Base-by-base conservation (phyloP, 2,113 vertebrate species). In the Diglossa brunneiventris region DNA sequence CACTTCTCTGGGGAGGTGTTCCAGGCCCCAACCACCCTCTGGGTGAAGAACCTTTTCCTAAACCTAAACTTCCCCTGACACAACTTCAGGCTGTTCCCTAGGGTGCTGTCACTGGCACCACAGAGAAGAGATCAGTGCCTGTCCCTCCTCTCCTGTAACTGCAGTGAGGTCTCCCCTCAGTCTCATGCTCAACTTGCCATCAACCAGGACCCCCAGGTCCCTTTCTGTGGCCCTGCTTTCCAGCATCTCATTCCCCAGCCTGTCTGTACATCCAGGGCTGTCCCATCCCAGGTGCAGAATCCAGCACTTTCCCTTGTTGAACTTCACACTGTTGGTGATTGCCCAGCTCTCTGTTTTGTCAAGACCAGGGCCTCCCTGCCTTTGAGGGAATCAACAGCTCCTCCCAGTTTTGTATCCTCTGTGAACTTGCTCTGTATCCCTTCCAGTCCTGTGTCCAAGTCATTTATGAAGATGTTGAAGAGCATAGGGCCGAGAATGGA, bases 141-240 rank as follows among this genome's bases (percentile, higher is more conserved):
- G n/a, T 9, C 9, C 3, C 72, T 75, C 52, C 26, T 26, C n/a
- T n/a, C n/a, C 0, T 52, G 17, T 12, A 7, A 37, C 6, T 52
- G 33, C 53, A 59, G 4, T 21, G 14, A 77, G 44, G 3, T 5
- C 7, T 68, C 4, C 2, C 46, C 27, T 59, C 37, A 52, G 37
- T 15, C 21, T 68, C 7, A 2, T 4, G 6, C 30, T 41, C 4
- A 49, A 1, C 5, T 41, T 41, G 50, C 1, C 50, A 39, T 0
- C 0, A 0, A 28, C 35, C 13, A 58, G 61, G 35, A 49, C 7
- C 1, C 3, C 7, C 39, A 46, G 22, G 11, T 6, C 33, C 3
- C 17, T 53, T 21, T 28, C 58, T 5, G 2, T 6, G 5, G n/a
- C 23, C 7, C 19, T 66, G 42, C 23, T 15, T 0, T 0, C 28